These are phyloP conservation scores for Zootermopsis nevadensis DNA, from an alignment of 2,888 invertebrate species.

Conservation along the genomic window DNA sequence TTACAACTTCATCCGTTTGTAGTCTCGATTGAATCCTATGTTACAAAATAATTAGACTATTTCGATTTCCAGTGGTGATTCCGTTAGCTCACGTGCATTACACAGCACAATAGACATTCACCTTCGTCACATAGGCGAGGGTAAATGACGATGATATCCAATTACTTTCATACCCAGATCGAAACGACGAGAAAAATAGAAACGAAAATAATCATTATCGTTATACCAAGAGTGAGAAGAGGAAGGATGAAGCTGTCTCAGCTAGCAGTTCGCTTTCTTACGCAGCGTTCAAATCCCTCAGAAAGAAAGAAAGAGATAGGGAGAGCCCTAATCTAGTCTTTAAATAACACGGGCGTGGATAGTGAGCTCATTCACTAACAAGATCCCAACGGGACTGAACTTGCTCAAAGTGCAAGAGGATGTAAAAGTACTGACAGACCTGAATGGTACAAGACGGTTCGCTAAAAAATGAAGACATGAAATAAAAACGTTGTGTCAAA, in stretches of 20 bases:
- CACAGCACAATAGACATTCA: not conserved
- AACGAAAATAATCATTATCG: not conserved
- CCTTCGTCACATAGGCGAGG: not conserved
- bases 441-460: too few species aligned
- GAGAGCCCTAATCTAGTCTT: conserved; percentile 31
- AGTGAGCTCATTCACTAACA: conserved; percentile 32
- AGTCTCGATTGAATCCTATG: too few species aligned
- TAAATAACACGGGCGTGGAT: conserved; percentile 41
- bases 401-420: too few species aligned
- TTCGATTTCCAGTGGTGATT: too few species aligned
- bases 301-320: too few species aligned
- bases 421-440: too few species aligned
- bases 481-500: too few species aligned
- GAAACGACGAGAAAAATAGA: not conserved
- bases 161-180: not conserved
- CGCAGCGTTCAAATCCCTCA: not conserved
- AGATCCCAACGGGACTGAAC: conserved; percentile 15
- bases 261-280: conserved; percentile 7
- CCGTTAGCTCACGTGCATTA: not conserved
- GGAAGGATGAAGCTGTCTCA: not conserved
- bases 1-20: too few species aligned
- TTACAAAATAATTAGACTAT: too few species aligned
- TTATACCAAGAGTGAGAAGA: conserved; percentile 9
- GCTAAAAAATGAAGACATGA: too few species aligned
- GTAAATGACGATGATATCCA: not conserved